phyloP scores from a whole-genome alignment of 2,797 vertebrate genomes.

The Euphonia xanthogaster region DNA sequence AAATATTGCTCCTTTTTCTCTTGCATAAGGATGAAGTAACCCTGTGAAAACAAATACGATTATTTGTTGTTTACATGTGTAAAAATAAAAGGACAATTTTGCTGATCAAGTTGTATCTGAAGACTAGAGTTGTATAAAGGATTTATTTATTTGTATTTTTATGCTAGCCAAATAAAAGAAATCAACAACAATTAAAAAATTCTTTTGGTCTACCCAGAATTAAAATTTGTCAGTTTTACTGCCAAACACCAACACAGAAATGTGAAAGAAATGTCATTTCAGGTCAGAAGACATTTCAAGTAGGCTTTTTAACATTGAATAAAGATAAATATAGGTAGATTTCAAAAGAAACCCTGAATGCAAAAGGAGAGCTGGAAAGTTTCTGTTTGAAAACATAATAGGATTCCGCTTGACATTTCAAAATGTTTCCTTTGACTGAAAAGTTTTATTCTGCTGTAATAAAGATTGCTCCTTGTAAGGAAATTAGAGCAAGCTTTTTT shows the following conservation, averaged over 20 bases:
- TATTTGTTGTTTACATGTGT: not conserved
- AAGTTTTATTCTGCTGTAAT: not conserved
- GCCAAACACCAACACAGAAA: not conserved
- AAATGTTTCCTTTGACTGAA: not conserved
- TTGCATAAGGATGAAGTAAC: constrained; percentile 47
- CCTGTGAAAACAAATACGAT: not conserved
- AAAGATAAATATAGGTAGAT: not conserved
- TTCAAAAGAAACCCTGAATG: not conserved
- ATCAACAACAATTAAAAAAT: not conserved
- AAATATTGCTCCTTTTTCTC: constrained; percentile 26
- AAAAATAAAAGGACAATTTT: not conserved
- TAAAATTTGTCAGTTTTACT: constrained; percentile 28
- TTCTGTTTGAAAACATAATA: not conserved
- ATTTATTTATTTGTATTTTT: constrained; percentile 1
- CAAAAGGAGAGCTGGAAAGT: not conserved
- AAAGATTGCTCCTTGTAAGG: not conserved
- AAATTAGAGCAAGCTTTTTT: not conserved
- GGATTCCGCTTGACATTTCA: not conserved
- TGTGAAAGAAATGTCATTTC: constrained; percentile 24
- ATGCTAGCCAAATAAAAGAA: not conserved
- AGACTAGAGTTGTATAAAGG: not conserved
- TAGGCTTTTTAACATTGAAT: not conserved
- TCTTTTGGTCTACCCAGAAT: constrained; percentile 22
- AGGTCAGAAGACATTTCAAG: constrained; percentile 2
- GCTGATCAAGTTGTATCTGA: not conserved